Percentiles rank a stretch among this genome's conserved stretches.
Conservation (phyloP, 2,888 invertebrate species). For the Heliothis peltigera region DNA sequence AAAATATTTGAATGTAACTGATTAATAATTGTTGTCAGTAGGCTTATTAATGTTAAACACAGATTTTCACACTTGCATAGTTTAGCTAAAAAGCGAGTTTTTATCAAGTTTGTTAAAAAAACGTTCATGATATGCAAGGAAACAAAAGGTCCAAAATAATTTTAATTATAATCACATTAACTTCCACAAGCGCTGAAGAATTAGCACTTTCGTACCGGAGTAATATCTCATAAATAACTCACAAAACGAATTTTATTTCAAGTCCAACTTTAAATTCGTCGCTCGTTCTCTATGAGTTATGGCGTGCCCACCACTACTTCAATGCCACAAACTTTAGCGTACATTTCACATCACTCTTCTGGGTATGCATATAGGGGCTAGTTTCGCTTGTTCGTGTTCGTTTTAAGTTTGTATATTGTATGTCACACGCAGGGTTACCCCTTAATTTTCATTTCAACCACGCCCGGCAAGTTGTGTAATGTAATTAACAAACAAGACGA, state of each 20-base stretch:
- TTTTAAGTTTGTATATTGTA: constrained; percentile 41
- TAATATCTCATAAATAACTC: constrained; percentile 56
- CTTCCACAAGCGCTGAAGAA: constrained; percentile 22
- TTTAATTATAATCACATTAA: constrained; percentile 33
- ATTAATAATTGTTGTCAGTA: too few relatives aligned
- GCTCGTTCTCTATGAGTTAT: constrained; percentile 60
- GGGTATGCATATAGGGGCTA: accelerated
- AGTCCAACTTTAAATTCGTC: constrained; percentile 60
- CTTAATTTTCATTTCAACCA: constrained; percentile 62
- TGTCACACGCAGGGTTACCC: constrained; percentile 61
- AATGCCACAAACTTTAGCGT: constrained; percentile 39
- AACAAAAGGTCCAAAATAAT: constrained; percentile 10
- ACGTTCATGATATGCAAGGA: too few relatives aligned
- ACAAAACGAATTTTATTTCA: constrained; percentile 55
- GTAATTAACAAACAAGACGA: constrained; percentile 62
- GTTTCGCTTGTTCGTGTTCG: constrained; percentile 16
- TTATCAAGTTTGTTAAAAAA: too few relatives aligned
- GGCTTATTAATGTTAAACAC: too few relatives aligned
- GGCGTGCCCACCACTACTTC: constrained; percentile 54
- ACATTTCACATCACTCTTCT: constrained; percentile 36
- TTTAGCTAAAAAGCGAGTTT: too few relatives aligned
- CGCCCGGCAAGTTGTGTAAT: constrained; percentile 57
- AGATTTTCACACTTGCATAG: too few relatives aligned
- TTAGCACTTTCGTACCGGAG: constrained; percentile 35
- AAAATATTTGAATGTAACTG: too few relatives aligned